A percentile compares a stretch with the other conserved stretches of the same genome.
Evolutionary conservation across 1,140 invertebrate species (phyloP).

Genomic region (Platorchestia sp.): DNA sequence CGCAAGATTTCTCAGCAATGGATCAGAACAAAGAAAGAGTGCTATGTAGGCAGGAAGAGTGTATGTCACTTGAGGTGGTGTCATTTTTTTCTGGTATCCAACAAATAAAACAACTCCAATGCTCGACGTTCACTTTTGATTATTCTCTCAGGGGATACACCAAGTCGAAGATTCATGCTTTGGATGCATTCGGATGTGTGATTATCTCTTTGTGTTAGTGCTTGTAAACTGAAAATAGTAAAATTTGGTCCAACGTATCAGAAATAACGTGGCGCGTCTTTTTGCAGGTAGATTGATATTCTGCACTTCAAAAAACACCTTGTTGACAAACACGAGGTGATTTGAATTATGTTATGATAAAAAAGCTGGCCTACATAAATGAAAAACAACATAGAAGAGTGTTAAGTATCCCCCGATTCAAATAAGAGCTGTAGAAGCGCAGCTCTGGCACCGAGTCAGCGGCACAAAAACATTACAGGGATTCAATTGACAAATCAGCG

Average conservation of each 20-base stretch:
- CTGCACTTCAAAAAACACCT: not conserved
- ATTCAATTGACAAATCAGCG: not conserved
- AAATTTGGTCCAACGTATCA: not conserved
- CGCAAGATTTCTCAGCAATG: not conserved
- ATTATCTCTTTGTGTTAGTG: not conserved
- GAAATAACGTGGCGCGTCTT: not conserved
- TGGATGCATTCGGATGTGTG: not conserved
- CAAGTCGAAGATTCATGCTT: not conserved
- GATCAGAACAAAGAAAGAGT: not conserved
- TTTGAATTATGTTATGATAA: not conserved
- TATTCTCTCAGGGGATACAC: not conserved
- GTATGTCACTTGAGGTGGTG: not conserved
- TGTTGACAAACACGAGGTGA: not conserved
- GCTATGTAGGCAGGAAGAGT: not conserved
- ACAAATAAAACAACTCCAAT: not conserved
- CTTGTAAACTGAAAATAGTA: not conserved
- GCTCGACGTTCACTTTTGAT: not conserved
- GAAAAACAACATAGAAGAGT: not conserved
- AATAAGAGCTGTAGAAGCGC: not conserved
- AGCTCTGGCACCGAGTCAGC: not conserved
- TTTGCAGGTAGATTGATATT: not conserved
- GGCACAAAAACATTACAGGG: not conserved
- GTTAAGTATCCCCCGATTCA: not conserved
- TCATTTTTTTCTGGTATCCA: not conserved
- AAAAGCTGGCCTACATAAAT: not conserved